These are phyloP conservation scores for Eupithecia insigniata DNA, from an alignment of 2,888 invertebrate genomes.

Conservation along the genomic window DNA sequence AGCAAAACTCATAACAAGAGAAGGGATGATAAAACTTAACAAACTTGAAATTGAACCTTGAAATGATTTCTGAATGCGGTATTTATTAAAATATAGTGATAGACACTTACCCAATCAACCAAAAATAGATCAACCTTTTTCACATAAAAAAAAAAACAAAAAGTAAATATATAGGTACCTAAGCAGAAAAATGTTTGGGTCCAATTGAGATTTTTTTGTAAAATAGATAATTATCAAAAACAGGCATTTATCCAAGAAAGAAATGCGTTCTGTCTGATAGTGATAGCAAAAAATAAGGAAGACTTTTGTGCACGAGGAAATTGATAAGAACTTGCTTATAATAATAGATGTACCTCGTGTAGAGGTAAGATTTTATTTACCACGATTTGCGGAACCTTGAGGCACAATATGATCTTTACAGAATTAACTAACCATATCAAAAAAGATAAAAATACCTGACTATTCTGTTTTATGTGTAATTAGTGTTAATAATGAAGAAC, in stretches of 20 bases:
- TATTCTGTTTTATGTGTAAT: background rate
- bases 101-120: background rate
- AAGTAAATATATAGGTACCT: too few relatives aligned
- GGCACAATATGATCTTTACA: constrained; percentile 5
- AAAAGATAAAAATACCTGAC: background rate
- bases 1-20: constrained; percentile 31
- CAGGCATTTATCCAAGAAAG: background rate
- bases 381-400: constrained; percentile 9
- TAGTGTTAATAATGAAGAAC: background rate
- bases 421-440: constrained; percentile 8
- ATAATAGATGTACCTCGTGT: background rate
- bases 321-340: background rate
- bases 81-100: background rate
- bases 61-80: background rate
- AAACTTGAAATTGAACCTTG: too few relatives aligned
- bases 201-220: too few relatives aligned
- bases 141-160: too few relatives aligned
- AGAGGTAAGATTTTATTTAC: background rate
- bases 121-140: background rate
- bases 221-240: background rate
- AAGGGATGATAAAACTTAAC: constrained; percentile 27
- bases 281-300: background rate
- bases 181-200: too few relatives aligned
- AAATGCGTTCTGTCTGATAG: background rate
- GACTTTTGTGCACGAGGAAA: background rate